Percentiles rank a stretch among this genome's conserved stretches.
These are phyloP conservation scores for Empidonax traillii DNA, from an alignment of 2,113 vertebrate species.

Conservation along the genomic window DNA sequence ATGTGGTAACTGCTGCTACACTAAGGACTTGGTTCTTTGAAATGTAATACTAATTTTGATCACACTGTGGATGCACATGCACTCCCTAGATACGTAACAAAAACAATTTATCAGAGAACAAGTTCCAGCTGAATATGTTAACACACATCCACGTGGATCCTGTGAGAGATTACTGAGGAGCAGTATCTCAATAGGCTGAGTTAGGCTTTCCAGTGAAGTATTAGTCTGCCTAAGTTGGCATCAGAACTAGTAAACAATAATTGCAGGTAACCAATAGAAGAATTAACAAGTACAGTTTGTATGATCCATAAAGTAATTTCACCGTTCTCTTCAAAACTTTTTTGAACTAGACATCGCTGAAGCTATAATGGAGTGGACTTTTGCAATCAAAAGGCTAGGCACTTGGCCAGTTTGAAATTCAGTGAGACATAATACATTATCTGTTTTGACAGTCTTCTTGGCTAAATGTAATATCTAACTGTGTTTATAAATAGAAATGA, in stretches of 20 bases:
- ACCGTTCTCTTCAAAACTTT: neutral
- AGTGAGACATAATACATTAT: slow-evolving; percentile 37
- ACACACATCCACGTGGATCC: neutral
- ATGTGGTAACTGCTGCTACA: neutral
- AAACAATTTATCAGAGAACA: neutral
- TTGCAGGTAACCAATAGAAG: neutral
- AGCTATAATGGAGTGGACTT: neutral
- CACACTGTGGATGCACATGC: rapidly evolving
- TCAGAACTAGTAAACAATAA: neutral
- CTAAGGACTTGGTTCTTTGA: neutral
- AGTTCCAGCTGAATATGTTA: neutral
- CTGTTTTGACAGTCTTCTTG: slow-evolving; percentile 42
- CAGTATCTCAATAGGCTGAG: neutral
- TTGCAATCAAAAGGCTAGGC: slow-evolving; percentile 17
- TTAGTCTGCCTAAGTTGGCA: neutral
- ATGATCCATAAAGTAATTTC: neutral
- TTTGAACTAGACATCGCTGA: neutral
- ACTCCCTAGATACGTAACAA: neutral
- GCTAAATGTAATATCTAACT: slow-evolving; percentile 43
- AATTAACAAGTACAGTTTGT: neutral
- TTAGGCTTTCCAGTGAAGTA: neutral
- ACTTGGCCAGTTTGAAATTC: slow-evolving; percentile 25
- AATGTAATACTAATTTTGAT: neutral
- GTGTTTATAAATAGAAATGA: slow-evolving; percentile 44
- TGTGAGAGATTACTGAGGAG: neutral